These are phyloP conservation scores for Muraenolepis orangiensis DNA, from an alignment of 2,797 vertebrate genomes.

Conservation along the genomic window DNA sequence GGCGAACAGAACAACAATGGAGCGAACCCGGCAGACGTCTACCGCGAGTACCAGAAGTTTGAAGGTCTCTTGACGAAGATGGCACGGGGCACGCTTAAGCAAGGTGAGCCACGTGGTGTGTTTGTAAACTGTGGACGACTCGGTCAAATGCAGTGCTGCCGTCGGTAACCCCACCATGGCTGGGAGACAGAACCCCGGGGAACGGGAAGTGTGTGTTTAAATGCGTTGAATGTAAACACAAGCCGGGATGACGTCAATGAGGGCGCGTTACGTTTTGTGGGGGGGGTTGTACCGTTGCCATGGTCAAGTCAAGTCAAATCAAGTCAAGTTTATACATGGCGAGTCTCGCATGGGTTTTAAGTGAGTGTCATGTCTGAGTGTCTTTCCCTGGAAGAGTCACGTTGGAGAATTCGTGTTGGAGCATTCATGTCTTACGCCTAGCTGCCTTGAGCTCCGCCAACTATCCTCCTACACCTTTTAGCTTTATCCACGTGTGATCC, in stretches of 20 bases:
- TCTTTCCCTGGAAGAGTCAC: too few species aligned
- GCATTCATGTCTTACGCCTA: too few species aligned
- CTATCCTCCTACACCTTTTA: background rate
- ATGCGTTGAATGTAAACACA: background rate
- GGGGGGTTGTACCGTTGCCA: conserved; percentile 50
- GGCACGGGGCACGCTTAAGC: conserved; percentile 73
- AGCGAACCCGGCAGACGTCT: conserved; percentile 64
- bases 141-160: background rate
- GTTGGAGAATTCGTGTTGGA: too few species aligned
- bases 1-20: conserved; percentile 66
- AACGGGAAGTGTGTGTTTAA: background rate
- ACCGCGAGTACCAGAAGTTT: conserved; percentile 73
- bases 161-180: too few species aligned
- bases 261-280: conserved; percentile 8
- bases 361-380: background rate
- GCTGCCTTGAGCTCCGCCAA: too few species aligned
- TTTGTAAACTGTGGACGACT: background rate
- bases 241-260: conserved; percentile 29
- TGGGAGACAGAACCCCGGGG: too few species aligned
- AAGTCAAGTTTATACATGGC: background rate
- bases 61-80: conserved; percentile 79
- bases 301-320: too few species aligned
- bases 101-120: conserved; percentile 55
- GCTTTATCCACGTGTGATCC: background rate
- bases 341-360: background rate